Evolutionary conservation across 1,140 invertebrate genomes (phyloP).

Genomic region (Brachionus manjavacas): DNA sequence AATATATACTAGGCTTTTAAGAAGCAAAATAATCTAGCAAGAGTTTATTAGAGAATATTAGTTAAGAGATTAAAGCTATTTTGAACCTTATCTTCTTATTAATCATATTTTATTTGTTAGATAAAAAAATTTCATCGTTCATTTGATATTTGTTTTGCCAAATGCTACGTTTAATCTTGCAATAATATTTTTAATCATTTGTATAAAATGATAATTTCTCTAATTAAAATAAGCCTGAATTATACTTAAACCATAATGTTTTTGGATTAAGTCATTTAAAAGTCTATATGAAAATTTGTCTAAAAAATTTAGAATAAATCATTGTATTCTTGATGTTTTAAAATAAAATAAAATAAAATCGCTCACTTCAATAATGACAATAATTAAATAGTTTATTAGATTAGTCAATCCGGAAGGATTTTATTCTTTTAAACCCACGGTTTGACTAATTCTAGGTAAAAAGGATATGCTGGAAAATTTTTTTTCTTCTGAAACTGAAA

Average conservation of each 20-base stretch:
- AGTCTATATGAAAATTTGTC: neutral
- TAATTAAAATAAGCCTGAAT: neutral
- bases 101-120: neutral
- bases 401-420: no score
- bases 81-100: neutral
- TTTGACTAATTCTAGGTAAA: no score
- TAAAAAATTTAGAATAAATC: neutral
- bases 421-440: no score
- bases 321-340: neutral
- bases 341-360: no score
- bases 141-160: neutral
- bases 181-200: neutral
- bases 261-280: neutral
- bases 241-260: neutral
- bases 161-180: neutral
- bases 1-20: neutral
- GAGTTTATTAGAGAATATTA: neutral
- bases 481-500: no score
- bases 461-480: no score
- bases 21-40: neutral
- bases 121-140: neutral
- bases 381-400: no score
- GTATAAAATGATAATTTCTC: neutral
- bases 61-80: neutral
- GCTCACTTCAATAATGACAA: no score